A percentile compares a stretch with the other conserved stretches of the same genome.
These are phyloP conservation scores for Panzeria rudis DNA, from an alignment of 2,888 invertebrate genomes.

Conservation along the genomic window DNA sequence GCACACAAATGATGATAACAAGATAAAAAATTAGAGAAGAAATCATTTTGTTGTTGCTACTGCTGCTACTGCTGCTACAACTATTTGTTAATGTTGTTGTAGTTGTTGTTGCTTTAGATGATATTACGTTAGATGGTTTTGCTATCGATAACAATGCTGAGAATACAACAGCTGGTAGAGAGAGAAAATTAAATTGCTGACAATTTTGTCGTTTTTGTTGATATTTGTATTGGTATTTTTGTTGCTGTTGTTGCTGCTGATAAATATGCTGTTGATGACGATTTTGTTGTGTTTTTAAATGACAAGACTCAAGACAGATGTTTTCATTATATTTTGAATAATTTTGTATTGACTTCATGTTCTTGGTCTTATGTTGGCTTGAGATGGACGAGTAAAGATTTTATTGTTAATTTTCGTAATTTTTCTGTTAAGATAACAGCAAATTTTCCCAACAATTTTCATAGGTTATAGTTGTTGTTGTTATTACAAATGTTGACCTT, in stretches of 20 bases:
- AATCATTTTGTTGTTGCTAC: slow-evolving; percentile 68
- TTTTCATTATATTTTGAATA: slow-evolving; percentile 58
- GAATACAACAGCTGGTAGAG: slow-evolving; percentile 43
- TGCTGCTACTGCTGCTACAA: slow-evolving; percentile 58
- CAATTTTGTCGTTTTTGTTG: slow-evolving; percentile 58
- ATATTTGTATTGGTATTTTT: slow-evolving; percentile 37
- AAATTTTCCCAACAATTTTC: not conserved
- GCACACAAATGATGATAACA: slow-evolving; percentile 79
- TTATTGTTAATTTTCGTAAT: slow-evolving; percentile 11
- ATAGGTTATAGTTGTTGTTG: not conserved
- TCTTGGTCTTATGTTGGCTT: not conserved
- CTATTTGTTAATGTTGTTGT: slow-evolving; percentile 46
- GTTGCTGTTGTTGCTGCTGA: slow-evolving; percentile 28
- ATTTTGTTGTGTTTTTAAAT: slow-evolving; percentile 66
- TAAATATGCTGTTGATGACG: slow-evolving; percentile 52
- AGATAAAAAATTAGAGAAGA: slow-evolving; percentile 70
- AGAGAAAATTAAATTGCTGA: slow-evolving; percentile 51
- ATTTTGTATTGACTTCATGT: slow-evolving; percentile 63
- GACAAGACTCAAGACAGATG: slow-evolving; percentile 61
- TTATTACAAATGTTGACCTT: not conserved
- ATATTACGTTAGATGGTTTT: slow-evolving; percentile 67
- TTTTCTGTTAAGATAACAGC: slow-evolving; percentile 4
- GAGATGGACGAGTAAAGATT: slow-evolving; percentile 5
- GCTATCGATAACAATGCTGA: slow-evolving; percentile 39
- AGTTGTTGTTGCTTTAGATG: slow-evolving; percentile 32